A percentile compares a stretch with the other conserved stretches of the same genome.
phyloP scores from a whole-genome alignment of 2,797 vertebrate genomes.

The Avahi laniger region DNA sequence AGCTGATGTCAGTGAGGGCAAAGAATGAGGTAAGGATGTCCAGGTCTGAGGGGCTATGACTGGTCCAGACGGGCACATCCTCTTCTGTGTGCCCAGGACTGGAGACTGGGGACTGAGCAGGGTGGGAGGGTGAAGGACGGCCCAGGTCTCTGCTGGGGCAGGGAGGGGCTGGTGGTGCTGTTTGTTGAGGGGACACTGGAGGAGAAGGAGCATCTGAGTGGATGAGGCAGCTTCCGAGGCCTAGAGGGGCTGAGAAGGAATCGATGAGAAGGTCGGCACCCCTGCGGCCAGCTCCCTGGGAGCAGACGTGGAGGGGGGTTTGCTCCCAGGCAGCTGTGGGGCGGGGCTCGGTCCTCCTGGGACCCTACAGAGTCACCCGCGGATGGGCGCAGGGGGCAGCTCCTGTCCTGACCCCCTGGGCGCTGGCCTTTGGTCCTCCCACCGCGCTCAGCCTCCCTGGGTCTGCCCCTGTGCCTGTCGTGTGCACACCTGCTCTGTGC shows the following conservation, averaged over 20 bases:
- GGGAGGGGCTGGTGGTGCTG: no score
- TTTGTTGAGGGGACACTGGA: no score
- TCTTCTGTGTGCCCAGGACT: accelerated
- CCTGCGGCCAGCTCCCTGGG: background rate
- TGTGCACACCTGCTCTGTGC: no score
- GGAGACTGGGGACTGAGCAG: background rate
- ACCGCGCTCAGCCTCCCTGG: no score
- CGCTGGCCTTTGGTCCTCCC: no score
- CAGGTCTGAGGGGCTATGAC: background rate
- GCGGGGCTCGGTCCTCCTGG: background rate
- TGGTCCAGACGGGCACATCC: no score
- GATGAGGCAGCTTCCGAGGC: background rate
- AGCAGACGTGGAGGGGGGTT: no score
- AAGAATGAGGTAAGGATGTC: background rate
- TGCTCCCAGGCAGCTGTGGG: background rate
- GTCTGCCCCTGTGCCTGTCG: no score
- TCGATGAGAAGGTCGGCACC: background rate
- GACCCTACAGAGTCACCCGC: background rate
- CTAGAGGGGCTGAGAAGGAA: background rate
- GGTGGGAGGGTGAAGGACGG: no score
- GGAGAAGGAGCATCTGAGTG: background rate
- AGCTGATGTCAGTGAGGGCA: background rate
- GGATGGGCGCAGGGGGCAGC: background rate
- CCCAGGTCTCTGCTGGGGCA: background rate
- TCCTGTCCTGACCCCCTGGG: background rate